A percentile compares a stretch with the other conserved stretches of the same genome.
Conservation (phyloP, 2,888 invertebrate species). For the Tetragnatha montana region DNA sequence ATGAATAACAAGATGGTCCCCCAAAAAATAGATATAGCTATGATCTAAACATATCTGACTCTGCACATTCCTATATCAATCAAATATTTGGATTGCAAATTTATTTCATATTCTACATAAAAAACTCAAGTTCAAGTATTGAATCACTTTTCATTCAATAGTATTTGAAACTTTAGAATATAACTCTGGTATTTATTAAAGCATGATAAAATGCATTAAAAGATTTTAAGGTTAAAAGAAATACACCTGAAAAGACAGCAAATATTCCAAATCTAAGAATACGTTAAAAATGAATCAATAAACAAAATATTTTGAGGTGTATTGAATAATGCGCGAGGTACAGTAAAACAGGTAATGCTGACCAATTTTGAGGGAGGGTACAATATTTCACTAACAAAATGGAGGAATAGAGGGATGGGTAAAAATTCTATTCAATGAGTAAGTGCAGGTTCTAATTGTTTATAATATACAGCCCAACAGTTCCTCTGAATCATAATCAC, state of each 20-base stretch:
- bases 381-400: conserved; percentile 9
- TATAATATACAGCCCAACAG: conserved; percentile 46
- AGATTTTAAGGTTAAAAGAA: neutral
- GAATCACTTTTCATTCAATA: neutral
- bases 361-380: neutral
- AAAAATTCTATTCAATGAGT: conserved; percentile 22
- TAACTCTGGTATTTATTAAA: neutral
- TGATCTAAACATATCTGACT: conserved; percentile 36
- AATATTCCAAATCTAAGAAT: neutral
- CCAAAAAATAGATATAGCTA: conserved; percentile 3
- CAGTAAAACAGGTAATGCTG: neutral
- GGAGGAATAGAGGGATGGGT: neutral
- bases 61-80: conserved; percentile 10
- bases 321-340: neutral
- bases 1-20: conserved; percentile 18
- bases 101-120: neutral
- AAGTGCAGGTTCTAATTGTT: conserved; percentile 59
- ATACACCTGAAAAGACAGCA: neutral
- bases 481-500: conserved; percentile 50
- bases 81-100: neutral
- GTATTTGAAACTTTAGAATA: neutral
- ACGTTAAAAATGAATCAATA: neutral
- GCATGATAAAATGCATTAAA: neutral
- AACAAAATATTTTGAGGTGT: neutral
- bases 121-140: neutral